Evolutionary conservation across 92 coral and sea anemone species (phyloP).

Genomic region (Siderastrea siderea): DNA sequence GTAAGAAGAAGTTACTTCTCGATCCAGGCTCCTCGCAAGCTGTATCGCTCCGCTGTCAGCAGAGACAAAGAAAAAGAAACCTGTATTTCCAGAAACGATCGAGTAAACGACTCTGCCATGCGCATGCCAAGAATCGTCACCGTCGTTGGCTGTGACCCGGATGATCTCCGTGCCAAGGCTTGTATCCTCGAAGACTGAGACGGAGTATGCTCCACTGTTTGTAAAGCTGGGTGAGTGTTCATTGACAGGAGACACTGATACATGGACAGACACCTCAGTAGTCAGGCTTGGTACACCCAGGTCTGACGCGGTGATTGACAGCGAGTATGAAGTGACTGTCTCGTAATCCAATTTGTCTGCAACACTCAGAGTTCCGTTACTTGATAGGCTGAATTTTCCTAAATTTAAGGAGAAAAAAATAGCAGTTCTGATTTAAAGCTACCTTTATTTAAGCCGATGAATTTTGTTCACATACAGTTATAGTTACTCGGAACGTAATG

Average conservation of each 20-base stretch:
- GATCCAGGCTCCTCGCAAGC: slow-evolving; percentile 60
- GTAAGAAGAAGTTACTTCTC: slow-evolving; percentile 67
- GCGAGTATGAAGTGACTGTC: slow-evolving; percentile 41
- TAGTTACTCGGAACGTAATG: too few species aligned
- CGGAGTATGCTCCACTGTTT: slow-evolving; percentile 60
- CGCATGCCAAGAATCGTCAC: slow-evolving; percentile 66
- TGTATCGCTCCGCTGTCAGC: slow-evolving; percentile 64
- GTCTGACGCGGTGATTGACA: slow-evolving; percentile 62
- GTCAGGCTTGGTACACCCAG: slow-evolving; percentile 55
- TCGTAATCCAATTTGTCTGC: slow-evolving; percentile 77
- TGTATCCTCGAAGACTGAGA: slow-evolving; percentile 74
- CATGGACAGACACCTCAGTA: slow-evolving; percentile 42
- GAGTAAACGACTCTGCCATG: slow-evolving; percentile 70
- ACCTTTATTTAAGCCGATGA: too few species aligned
- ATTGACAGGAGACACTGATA: slow-evolving; percentile 66
- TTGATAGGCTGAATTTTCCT: slow-evolving; percentile 72
- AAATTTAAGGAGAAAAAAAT: not conserved
- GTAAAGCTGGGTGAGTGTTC: slow-evolving; percentile 72
- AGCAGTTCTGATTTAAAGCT: too few species aligned
- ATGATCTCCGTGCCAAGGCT: slow-evolving; percentile 70
- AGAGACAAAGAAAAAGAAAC: slow-evolving; percentile 60
- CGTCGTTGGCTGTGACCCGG: slow-evolving; percentile 77
- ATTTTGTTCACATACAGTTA: too few species aligned
- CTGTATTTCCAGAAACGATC: slow-evolving; percentile 76
- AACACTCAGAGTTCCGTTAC: slow-evolving; percentile 58